phyloP scores from a whole-genome alignment of 2,113 vertebrate species.

The Gadus macrocephalus region DNA sequence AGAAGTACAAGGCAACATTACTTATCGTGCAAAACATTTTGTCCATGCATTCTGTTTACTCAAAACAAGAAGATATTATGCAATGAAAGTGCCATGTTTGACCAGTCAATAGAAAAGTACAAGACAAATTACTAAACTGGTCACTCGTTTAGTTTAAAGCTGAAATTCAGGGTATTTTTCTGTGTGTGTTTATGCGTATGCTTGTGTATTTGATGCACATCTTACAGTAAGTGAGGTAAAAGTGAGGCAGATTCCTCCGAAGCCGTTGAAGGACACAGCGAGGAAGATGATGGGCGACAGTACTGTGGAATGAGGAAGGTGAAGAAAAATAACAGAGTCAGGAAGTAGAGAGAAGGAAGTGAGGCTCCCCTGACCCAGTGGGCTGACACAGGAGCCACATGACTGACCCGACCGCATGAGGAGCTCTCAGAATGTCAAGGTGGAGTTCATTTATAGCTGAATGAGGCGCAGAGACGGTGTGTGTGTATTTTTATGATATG shows the following conservation, averaged over 20 bases:
- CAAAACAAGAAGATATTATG: background rate
- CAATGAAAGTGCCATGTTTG: background rate
- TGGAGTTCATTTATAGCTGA: no score
- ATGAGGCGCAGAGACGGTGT: no score
- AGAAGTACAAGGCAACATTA: no score
- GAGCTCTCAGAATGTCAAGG: no score
- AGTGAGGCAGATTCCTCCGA: constrained; percentile 87
- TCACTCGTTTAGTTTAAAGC: background rate
- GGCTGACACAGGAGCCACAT: no score
- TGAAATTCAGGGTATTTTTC: background rate
- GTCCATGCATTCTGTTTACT: background rate
- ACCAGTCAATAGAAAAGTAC: background rate
- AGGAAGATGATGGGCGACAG: constrained; percentile 83
- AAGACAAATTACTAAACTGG: background rate
- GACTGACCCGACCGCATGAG: no score
- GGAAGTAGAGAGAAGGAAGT: background rate
- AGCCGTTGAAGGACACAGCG: constrained; percentile 84
- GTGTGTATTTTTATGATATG: no score
- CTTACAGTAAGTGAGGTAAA: constrained; percentile 87
- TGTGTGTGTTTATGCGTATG: background rate
- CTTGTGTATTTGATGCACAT: background rate
- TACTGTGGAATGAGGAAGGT: constrained; percentile 57
- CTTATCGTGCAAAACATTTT: background rate
- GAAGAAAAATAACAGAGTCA: background rate
- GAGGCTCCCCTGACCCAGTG: background rate